These are phyloP conservation scores for Petrocephalus sullivani DNA, from an alignment of 2,797 vertebrate genomes.

Conservation along the genomic window DNA sequence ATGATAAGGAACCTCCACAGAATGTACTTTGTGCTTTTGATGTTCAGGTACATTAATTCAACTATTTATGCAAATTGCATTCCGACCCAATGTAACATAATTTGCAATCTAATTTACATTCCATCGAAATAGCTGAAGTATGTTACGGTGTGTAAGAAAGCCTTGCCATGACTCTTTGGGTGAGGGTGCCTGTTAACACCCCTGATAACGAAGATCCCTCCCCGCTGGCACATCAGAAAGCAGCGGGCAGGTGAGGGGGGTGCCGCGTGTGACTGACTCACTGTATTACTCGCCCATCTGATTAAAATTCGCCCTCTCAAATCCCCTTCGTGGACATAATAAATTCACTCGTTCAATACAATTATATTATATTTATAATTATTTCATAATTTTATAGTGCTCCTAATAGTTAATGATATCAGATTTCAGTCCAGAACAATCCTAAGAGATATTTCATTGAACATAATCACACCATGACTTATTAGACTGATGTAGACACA, in stretches of 20 bases:
- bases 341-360: neutral
- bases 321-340: neutral
- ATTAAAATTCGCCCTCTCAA: neutral
- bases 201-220: neutral
- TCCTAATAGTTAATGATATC: neutral
- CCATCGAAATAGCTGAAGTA: neutral
- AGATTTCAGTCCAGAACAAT: neutral
- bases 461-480: neutral
- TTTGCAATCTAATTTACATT: constrained; percentile 6
- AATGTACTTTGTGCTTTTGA: neutral
- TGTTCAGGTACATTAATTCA: constrained; percentile 5
- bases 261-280: neutral
- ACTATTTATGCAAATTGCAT: constrained; percentile 7
- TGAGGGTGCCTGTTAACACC: neutral
- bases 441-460: neutral
- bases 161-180: neutral
- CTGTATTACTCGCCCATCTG: neutral
- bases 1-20: neutral
- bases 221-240: neutral
- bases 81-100: neutral
- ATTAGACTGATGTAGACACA: neutral
- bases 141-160: neutral
- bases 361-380: neutral
- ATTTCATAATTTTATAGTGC: neutral
- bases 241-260: neutral